Percentiles rank a stretch among this genome's conserved stretches.
phyloP scores from a whole-genome alignment of 2,113 vertebrate species.

The Silurus asotus region DNA sequence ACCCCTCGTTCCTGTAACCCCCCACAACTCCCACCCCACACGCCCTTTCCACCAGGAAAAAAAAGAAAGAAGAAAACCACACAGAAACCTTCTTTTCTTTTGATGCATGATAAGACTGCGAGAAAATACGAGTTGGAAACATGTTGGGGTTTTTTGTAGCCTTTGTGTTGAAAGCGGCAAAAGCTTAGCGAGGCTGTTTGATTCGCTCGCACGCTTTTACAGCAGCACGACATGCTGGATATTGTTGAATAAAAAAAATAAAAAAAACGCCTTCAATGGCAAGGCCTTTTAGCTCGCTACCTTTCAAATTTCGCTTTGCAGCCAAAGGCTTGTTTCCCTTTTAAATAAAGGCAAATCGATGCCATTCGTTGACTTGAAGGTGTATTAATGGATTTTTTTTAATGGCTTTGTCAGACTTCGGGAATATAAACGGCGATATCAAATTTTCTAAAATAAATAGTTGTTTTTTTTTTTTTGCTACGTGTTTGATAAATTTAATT shows the following conservation, averaged over 20 bases:
- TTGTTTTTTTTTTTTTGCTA: neutral
- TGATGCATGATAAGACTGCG: slow-evolving; percentile 29
- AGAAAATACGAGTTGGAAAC: slow-evolving; percentile 29
- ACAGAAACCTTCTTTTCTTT: neutral
- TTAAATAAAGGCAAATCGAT: neutral
- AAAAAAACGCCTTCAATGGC: slow-evolving; percentile 26
- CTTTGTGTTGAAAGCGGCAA: slow-evolving; percentile 38
- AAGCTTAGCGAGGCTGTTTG: slow-evolving; percentile 36
- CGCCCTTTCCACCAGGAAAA: neutral
- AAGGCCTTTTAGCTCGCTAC: slow-evolving; percentile 9
- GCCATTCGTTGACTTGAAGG: neutral
- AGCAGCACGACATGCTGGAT: slow-evolving; percentile 23
- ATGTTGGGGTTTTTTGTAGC: slow-evolving; percentile 6
- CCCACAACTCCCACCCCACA: too few species aligned
- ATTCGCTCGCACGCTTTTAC: slow-evolving; percentile 22
- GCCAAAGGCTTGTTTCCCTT: neutral
- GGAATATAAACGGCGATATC: neutral
- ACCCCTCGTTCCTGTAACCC: neutral
- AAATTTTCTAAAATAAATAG: neutral
- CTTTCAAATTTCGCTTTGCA: slow-evolving; percentile 24
- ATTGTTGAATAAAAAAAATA: slow-evolving; percentile 34
- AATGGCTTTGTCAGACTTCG: neutral
- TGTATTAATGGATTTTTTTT: neutral
- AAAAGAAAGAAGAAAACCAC: neutral
- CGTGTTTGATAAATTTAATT: too few species aligned